A percentile compares a stretch with the other conserved stretches of the same genome.
Conservation (phyloP, 2,113 vertebrate genomes). For the Anser brachyrhynchus region DNA sequence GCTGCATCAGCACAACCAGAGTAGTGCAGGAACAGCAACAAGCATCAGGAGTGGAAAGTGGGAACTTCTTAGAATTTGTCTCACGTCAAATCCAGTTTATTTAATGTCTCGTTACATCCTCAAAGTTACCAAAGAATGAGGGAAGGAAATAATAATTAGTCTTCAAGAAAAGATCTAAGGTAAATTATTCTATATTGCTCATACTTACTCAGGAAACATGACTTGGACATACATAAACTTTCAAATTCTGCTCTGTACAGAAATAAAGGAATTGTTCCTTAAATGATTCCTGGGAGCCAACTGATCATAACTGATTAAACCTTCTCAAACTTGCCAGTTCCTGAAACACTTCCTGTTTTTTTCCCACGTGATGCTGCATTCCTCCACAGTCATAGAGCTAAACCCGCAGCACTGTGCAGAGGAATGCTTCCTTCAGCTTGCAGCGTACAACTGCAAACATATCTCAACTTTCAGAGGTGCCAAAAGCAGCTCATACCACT, state of each 20-base stretch:
- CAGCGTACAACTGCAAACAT: background rate
- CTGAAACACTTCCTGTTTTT: background rate
- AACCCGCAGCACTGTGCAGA: background rate
- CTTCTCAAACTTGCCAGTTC: background rate
- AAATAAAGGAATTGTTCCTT: background rate
- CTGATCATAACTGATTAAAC: background rate
- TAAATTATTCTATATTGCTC: background rate
- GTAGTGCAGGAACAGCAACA: background rate
- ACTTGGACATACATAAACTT: background rate
- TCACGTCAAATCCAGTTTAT: constrained; percentile 19
- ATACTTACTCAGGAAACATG: background rate
- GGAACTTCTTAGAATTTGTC: constrained; percentile 16
- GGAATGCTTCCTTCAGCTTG: background rate
- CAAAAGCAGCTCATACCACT: background rate
- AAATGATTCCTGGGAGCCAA: background rate
- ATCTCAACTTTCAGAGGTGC: background rate
- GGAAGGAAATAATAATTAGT: background rate
- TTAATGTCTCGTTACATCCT: background rate
- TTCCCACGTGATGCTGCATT: background rate
- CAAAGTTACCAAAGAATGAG: background rate
- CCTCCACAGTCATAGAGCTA: background rate
- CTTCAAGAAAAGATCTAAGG: background rate
- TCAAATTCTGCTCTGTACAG: background rate
- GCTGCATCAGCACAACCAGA: background rate
- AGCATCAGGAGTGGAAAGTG: background rate